A percentile compares a stretch with the other conserved stretches of the same genome.
Conservation (phyloP, 92 coral and sea anemone genomes). For the Paramuricea clavata region DNA sequence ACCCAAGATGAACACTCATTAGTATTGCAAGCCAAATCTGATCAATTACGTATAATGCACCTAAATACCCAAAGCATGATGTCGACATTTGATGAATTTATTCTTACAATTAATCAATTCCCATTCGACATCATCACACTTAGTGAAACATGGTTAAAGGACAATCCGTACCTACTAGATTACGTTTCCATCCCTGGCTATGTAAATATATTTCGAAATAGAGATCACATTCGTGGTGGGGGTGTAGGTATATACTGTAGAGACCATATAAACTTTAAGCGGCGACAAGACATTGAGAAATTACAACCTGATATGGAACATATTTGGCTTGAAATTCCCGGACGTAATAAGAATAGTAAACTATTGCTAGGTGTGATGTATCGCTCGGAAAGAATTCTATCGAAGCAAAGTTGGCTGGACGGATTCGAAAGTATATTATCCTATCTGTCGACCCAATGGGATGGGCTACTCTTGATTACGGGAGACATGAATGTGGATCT, state of each 20-base stretch:
- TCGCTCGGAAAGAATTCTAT: neutral
- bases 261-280: constrained; percentile 12
- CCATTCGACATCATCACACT: neutral
- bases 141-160: neutral
- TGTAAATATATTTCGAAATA: constrained; percentile 16
- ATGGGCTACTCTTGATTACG: constrained; percentile 8
- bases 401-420: neutral
- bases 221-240: constrained; percentile 20
- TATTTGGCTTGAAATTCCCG: constrained; percentile 38
- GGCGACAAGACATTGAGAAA: constrained; percentile 38
- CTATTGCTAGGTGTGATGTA: constrained; percentile 22
- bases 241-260: constrained; percentile 34
- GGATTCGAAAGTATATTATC: neutral
- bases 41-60: constrained; percentile 3
- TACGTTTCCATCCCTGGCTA: constrained; percentile 27
- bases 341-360: constrained; percentile 27
- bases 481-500: constrained; percentile 20
- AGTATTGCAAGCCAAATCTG: neutral
- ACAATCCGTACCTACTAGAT: neutral
- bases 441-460: constrained; percentile 25
- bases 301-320: constrained; percentile 25
- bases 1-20: constrained; percentile 12
- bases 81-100: neutral
- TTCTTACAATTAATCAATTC: neutral
- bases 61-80: constrained; percentile 8